Conservation (phyloP, 2,797 vertebrate species). For the Poeciliopsis presidionis region DNA sequence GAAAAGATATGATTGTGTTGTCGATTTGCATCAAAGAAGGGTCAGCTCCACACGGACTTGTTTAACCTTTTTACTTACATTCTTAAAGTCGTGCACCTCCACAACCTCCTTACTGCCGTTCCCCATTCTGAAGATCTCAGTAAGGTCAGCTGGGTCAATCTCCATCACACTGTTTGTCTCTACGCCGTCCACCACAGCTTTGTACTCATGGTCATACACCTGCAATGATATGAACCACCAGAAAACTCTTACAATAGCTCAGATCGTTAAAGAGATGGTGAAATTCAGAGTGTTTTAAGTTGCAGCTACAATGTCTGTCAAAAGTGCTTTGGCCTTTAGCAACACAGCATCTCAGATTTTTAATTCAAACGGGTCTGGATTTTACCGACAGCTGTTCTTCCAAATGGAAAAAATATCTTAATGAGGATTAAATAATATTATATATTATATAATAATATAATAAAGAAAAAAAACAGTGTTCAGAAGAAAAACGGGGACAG, state of each 20-base stretch:
- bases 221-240: conserved; percentile 63
- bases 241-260: background rate
- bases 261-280: background rate
- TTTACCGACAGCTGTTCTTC: conserved; percentile 13
- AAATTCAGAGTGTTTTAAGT: background rate
- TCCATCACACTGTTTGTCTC: conserved; percentile 91
- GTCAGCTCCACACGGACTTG: conserved; percentile 6
- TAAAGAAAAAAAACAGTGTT: background rate
- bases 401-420: conserved; percentile 9
- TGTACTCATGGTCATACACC: conserved; percentile 92
- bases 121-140: conserved; percentile 90
- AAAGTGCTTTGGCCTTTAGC: background rate
- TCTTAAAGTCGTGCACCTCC: conserved; percentile 96
- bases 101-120: conserved; percentile 90
- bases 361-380: conserved; percentile 1
- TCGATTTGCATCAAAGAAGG: conserved; percentile 13
- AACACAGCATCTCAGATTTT: background rate
- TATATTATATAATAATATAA: too few species aligned
- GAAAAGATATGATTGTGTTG: conserved; percentile 20
- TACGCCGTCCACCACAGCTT: conserved; percentile 85
- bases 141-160: conserved; percentile 85
- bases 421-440: background rate
- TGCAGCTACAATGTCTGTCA: background rate
- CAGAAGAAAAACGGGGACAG: conserved; percentile 6
- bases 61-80: conserved; percentile 79